Conservation (phyloP, 1,140 invertebrate genomes). For the Anastatus disparis region DNA sequence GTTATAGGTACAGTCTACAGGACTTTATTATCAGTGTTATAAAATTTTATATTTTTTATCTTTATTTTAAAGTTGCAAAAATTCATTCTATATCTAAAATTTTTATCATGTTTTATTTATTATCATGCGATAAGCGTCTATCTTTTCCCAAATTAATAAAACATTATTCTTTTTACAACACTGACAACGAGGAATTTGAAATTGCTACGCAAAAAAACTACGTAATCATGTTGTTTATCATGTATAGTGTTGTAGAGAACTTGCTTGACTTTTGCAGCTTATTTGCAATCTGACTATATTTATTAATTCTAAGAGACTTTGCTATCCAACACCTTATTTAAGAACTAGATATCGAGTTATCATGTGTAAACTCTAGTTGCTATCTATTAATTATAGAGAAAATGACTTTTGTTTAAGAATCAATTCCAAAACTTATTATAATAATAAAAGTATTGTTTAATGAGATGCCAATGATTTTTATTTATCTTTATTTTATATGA, state of each 20-base stretch:
- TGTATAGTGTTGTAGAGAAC: neutral
- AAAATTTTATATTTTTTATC: neutral
- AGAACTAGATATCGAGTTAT: no score
- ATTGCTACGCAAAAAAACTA: neutral
- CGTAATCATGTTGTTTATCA: neutral
- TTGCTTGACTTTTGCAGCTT: neutral
- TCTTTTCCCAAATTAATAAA: no score
- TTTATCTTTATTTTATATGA: no score
- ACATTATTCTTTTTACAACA: conserved; percentile 5
- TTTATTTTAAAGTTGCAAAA: neutral
- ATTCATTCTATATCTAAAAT: neutral
- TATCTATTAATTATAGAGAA: no score
- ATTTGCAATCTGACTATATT: no score
- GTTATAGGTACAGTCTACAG: neutral
- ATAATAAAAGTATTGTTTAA: no score
- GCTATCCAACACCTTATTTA: no score
- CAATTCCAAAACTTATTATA: no score
- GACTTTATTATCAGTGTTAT: neutral
- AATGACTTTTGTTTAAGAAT: no score
- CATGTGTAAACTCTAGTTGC: no score
- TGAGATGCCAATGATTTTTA: no score
- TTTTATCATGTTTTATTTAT: neutral
- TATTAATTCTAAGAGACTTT: no score
- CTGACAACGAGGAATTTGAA: neutral
- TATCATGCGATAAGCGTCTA: neutral